Evolutionary conservation across 2,888 invertebrate genomes (phyloP).

Genomic region (Nebria brevicollis): DNA sequence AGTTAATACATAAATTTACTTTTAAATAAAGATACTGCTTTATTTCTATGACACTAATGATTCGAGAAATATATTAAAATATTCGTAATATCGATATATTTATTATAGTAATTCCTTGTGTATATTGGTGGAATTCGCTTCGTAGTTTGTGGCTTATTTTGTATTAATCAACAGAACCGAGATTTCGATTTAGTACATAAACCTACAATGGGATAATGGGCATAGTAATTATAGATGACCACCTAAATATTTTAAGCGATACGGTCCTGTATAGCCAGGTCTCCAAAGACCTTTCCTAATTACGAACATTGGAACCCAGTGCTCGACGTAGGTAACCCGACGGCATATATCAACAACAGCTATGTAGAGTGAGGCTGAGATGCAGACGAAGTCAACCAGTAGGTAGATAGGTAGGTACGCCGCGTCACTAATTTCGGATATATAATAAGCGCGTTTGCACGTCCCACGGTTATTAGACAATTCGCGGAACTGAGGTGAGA

Average conservation of each 20-base stretch:
- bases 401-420: slow-evolving; percentile 9
- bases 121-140: background rate
- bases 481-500: slow-evolving; percentile 23
- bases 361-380: slow-evolving; percentile 26
- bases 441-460: slow-evolving; percentile 52
- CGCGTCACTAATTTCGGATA: slow-evolving; percentile 54
- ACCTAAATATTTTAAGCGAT: background rate
- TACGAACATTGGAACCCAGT: slow-evolving; percentile 10
- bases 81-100: background rate
- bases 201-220: background rate
- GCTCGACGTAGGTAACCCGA: slow-evolving; percentile 14
- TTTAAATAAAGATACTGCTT: too few relatives aligned
- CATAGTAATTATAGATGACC: slow-evolving; percentile 7
- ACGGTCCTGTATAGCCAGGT: background rate
- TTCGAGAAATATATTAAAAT: background rate
- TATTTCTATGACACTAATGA: too few relatives aligned
- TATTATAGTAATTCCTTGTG: background rate
- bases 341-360: slow-evolving; percentile 31
- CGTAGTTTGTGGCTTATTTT: background rate
- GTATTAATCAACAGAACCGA: background rate
- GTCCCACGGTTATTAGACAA: slow-evolving; percentile 46
- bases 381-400: slow-evolving; percentile 32
- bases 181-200: background rate
- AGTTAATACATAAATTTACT: too few relatives aligned
- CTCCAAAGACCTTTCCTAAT: slow-evolving; percentile 15